Conservation (phyloP, 1,140 invertebrate species). For the Zaprionus lachaisei region DNA sequence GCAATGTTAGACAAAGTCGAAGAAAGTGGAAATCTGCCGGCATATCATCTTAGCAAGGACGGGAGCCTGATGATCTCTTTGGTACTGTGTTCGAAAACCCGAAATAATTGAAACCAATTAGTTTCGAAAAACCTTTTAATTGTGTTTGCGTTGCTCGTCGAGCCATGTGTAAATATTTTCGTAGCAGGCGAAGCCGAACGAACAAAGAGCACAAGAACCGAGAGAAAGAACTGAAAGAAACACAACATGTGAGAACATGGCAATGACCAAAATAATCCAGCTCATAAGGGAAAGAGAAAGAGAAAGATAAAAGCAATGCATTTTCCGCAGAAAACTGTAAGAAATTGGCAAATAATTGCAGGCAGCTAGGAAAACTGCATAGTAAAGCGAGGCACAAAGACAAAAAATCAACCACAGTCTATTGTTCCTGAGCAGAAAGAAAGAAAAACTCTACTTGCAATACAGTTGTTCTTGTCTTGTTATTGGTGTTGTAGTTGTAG, state of each 20-base stretch:
- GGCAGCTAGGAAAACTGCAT: conserved; percentile 32
- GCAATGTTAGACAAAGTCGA: conserved; percentile 40
- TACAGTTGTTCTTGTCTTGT: conserved; percentile 26
- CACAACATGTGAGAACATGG: conserved; percentile 70
- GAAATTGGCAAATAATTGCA: conserved; percentile 80
- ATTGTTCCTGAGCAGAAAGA: conserved; percentile 47
- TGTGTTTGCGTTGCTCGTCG: conserved; percentile 52
- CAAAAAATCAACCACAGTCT: conserved; percentile 77
- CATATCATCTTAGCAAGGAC: conserved; percentile 40
- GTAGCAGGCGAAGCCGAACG: conserved; percentile 51
- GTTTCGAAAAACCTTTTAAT: conserved; percentile 83
- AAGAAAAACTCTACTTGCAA: conserved; percentile 25
- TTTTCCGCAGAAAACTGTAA: conserved; percentile 55
- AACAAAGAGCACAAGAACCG: conserved; percentile 33
- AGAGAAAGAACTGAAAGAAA: conserved; percentile 22
- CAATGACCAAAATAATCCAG: conserved; percentile 81
- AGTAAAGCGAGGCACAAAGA: conserved; percentile 57
- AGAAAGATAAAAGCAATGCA: conserved; percentile 38
- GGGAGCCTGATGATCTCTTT: conserved; percentile 45
- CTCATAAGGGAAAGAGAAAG: conserved; percentile 12
- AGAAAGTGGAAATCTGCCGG: conserved; percentile 38
- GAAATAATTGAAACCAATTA: conserved; percentile 83
- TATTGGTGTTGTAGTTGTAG: conserved; percentile 29
- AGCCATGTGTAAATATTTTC: conserved; percentile 78
- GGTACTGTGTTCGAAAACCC: conserved; percentile 56